These are phyloP conservation scores for Monodelphis domestica DNA, from an alignment of 2,797 vertebrate genomes.

Conservation along the genomic window DNA sequence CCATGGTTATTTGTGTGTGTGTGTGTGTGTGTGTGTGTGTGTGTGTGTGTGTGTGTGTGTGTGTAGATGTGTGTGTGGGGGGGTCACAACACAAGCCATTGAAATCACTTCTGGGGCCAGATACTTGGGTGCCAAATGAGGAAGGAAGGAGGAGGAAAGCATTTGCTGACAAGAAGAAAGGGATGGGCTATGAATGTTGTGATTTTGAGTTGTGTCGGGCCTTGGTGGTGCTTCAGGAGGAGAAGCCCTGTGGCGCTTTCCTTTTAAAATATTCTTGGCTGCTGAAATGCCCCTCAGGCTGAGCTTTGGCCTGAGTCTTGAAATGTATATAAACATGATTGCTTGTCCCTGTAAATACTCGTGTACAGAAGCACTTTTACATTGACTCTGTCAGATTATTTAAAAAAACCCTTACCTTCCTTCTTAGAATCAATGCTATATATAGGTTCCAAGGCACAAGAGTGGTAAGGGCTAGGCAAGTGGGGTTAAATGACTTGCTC, in stretches of 20 bases:
- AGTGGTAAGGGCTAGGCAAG: too few relatives aligned
- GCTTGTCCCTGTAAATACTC: neutral
- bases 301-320: constrained; percentile 11
- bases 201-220: constrained; percentile 13
- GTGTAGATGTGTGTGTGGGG: too few relatives aligned
- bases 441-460: too few relatives aligned
- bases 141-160: neutral
- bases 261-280: constrained; percentile 43
- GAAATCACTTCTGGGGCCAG: constrained; percentile 19
- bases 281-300: constrained; percentile 28
- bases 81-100: neutral
- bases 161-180: neutral
- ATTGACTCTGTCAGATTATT: neutral
- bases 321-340: neutral
- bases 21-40: too few relatives aligned
- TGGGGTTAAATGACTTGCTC: too few relatives aligned
- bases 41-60: too few relatives aligned
- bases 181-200: neutral
- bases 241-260: neutral
- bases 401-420: too few relatives aligned
- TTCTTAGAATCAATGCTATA: too few relatives aligned
- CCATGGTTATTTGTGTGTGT: constrained; percentile 21
- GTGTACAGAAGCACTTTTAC: neutral
- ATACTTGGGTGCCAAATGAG: constrained; percentile 5
- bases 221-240: neutral